phyloP scores from a whole-genome alignment of 2,888 invertebrate genomes.

The Drosophila mercatorum region DNA sequence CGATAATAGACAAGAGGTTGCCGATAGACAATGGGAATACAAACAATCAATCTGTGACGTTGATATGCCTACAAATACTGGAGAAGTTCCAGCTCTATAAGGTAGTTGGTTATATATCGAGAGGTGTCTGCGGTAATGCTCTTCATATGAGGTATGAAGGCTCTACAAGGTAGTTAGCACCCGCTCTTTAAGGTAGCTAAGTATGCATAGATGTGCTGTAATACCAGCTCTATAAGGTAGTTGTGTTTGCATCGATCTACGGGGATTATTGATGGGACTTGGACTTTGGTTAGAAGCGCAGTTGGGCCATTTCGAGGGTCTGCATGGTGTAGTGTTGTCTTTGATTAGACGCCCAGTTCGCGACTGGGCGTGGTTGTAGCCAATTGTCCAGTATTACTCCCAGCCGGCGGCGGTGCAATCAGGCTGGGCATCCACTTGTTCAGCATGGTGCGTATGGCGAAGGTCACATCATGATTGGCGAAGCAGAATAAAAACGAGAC shows the following conservation, averaged over 20 bases:
- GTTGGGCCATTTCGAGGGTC: slow-evolving; percentile 31
- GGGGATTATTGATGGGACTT: no score
- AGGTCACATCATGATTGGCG: slow-evolving; percentile 90
- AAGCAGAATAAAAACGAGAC: slow-evolving; percentile 90
- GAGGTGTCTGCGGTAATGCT: not conserved
- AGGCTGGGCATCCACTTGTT: slow-evolving; percentile 83
- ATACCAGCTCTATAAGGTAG: not conserved
- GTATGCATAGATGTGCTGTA: not conserved
- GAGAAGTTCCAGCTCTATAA: not conserved
- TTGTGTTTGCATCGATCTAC: not conserved
- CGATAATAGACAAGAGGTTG: slow-evolving; percentile 13
- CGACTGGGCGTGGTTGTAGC: slow-evolving; percentile 84
- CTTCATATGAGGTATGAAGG: not conserved
- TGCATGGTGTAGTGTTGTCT: slow-evolving; percentile 14
- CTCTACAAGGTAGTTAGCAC: not conserved
- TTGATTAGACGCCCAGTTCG: slow-evolving; percentile 83
- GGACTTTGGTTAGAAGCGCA: slow-evolving; percentile 26
- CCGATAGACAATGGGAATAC: slow-evolving; percentile 8
- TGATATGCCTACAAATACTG: slow-evolving; percentile 36
- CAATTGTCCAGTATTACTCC: slow-evolving; percentile 83
- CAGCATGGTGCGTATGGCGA: slow-evolving; percentile 85
- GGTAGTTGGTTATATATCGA: not conserved
- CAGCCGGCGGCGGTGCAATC: slow-evolving; percentile 80
- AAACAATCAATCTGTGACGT: slow-evolving; percentile 15
- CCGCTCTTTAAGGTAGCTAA: not conserved